Base-by-base conservation (phyloP, 2,113 vertebrate species). In the Lathamus discolor region DNA sequence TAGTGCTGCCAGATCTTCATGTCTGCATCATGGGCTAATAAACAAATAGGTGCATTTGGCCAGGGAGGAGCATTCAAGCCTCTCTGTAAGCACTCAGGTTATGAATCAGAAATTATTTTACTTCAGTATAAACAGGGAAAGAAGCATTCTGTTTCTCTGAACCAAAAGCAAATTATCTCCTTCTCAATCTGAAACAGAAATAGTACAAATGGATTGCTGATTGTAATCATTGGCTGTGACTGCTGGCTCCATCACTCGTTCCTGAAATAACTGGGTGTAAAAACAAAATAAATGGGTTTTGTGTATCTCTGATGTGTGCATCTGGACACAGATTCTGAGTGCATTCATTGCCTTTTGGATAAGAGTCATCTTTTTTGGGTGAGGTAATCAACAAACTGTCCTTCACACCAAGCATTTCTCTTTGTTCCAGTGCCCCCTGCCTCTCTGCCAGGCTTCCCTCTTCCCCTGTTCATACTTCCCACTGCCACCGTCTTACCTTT, bases 391-490 rank as follows among this genome's bases (percentile, higher is more conserved):
- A 61, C 6, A 68, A 27, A 22, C 24, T 41, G 8, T n/a, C 37
- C 41, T 39, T 69, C 27, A 24, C 24, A 69, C 17, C 14, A 76
- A 73, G 6, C 7, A 31, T 18, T 18, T 64, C 7, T 48, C n/a
- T 78, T 39, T 69, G 37, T 18, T 29, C 9, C 2, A 0, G 2
- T 51, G 41, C 4, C 8, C 17, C 6, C 6, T 31, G 4, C 25
- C 13, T 55, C 22, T 62, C 48, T 64, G 25, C 29, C 51, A 80
- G 31, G 8, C 35, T 90, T 83, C 3, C 5, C 4, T 6, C 8
- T 83, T 81, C 0, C 0, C 33, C 35, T 66, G 37, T 18, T 15
- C 17, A 17, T 0, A 59, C 7, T 64, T 72, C 51, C 18, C 31
- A 28, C 18, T 29, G 39, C 35, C 48, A 28, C 2, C 17, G 27